phyloP scores from a whole-genome alignment of 1,140 invertebrate genomes.

The Solen grandis region DNA sequence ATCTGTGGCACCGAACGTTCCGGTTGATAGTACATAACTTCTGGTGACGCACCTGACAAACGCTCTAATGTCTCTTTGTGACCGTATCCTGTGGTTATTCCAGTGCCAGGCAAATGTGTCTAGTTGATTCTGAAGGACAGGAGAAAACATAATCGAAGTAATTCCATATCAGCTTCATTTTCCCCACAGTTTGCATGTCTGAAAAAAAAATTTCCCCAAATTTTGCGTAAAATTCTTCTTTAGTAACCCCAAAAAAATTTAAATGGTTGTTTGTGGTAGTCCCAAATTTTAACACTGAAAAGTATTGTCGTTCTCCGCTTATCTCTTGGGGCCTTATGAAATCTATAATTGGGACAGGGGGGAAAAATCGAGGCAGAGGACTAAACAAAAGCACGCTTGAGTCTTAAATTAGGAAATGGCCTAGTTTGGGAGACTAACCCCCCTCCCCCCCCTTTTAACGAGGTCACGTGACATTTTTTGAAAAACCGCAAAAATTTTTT shows the following conservation, averaged over 20 bases:
- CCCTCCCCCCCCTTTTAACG: no score
- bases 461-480: no score
- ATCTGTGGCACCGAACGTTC: background rate
- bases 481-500: no score
- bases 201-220: conserved; percentile 36
- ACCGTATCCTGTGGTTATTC: conserved; percentile 44
- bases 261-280: conserved; percentile 31
- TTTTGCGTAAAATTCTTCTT: conserved; percentile 23
- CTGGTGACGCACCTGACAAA: background rate
- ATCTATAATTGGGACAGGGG: no score
- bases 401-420: no score
- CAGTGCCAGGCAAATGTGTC: conserved; percentile 12
- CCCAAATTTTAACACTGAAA: background rate
- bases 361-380: no score
- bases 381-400: no score
- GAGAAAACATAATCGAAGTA: conserved; percentile 30
- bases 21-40: conserved; percentile 29
- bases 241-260: conserved; percentile 41
- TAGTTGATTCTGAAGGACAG: conserved; percentile 14
- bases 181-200: conserved; percentile 18
- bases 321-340: conserved; percentile 14
- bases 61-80: conserved; percentile 4
- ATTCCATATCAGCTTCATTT: conserved; percentile 18
- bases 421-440: no score
- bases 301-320: background rate